Base-by-base conservation (phyloP, 2,113 vertebrate species). In the Natator depressus region DNA sequence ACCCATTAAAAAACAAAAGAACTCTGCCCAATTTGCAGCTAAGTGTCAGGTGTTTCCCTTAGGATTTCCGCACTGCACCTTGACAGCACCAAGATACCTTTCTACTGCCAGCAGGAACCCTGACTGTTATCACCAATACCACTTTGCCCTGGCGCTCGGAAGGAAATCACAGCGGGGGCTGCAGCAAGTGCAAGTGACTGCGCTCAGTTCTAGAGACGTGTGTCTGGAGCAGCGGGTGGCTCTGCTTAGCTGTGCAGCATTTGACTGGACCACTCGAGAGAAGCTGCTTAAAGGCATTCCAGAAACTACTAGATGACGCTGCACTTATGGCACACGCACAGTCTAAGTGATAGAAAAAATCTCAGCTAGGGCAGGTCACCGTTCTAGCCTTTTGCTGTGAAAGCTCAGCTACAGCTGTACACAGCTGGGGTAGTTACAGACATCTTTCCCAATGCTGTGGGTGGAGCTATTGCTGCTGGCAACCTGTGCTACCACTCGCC, bases 61-160 rank as follows among this genome's bases (percentile, higher is more conserved):
- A 76, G 62, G 92, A 57, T 12, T 29, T 12, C 2, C 3, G 20
- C 53, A 2, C 0, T 27, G 8, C 42, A 8, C 0, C 1, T 0
- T 57, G 83, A 29, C 13, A 31, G 59, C 79, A 80, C 22, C 51
- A 6, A 27, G 2, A 27, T 29, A 8, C 38, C 29, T 80, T 80
- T 35, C 24, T 1, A 38, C 47, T 1, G 0, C 72, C 84, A 25
- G 80, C 31, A 46, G 31, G 0, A 0, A 59, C 80, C 82, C 10
- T 54, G 79, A n/a, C 20, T 1, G 16, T 13, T 83, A 25, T 2
- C 24, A 55, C 47, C 29, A 62, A 10, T 54, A 5, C 8, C 38
- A 46, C 69, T 57, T 59, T 1, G 0, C 0, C 0, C 42, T 69
- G 35, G 35, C 6, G 9, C 91, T 24, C 31, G 2, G 82, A 53